Evolutionary conservation across 2,888 invertebrate genomes (phyloP).

Genomic region (Formica aserva): DNA sequence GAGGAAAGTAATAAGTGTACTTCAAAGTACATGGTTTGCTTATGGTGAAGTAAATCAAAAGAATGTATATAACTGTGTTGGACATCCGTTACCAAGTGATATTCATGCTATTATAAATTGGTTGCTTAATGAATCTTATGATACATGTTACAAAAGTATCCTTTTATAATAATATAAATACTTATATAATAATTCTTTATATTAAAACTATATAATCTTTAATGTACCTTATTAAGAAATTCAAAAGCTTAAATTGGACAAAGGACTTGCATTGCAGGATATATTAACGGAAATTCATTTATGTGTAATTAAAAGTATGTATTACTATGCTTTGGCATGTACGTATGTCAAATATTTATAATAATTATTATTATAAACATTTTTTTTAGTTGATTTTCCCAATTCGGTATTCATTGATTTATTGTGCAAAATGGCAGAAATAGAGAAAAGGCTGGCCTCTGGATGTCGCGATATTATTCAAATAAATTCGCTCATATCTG

Average conservation of each 20-base stretch:
- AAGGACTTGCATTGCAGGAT: constrained; percentile 97
- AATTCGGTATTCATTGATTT: constrained; percentile 92
- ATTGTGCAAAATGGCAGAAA: constrained; percentile 94
- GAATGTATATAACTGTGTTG: constrained; percentile 97
- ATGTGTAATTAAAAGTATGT: constrained; percentile 94
- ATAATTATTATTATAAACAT: constrained; percentile 48
- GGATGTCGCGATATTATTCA: constrained; percentile 97
- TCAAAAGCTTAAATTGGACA: constrained; percentile 93
- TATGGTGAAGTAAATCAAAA: constrained; percentile 95
- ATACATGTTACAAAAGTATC: constrained; percentile 92
- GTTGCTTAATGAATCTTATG: constrained; percentile 93
- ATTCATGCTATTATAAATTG: constrained; percentile 95
- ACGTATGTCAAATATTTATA: background rate
- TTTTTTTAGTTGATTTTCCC: constrained; percentile 93
- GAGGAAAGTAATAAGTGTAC: constrained; percentile 97
- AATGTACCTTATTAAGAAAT: constrained; percentile 87
- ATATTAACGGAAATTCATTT: constrained; percentile 96
- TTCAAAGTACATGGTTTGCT: constrained; percentile 98
- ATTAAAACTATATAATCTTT: constrained; percentile 13
- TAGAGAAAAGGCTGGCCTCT: constrained; percentile 94
- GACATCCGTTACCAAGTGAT: constrained; percentile 96
- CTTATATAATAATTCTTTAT: background rate
- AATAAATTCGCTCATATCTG: constrained; percentile 94
- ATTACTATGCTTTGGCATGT: background rate
- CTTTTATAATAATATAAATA: constrained; percentile 83